Conservation (phyloP, 2,113 vertebrate genomes). For the Podarcis raffonei region DNA sequence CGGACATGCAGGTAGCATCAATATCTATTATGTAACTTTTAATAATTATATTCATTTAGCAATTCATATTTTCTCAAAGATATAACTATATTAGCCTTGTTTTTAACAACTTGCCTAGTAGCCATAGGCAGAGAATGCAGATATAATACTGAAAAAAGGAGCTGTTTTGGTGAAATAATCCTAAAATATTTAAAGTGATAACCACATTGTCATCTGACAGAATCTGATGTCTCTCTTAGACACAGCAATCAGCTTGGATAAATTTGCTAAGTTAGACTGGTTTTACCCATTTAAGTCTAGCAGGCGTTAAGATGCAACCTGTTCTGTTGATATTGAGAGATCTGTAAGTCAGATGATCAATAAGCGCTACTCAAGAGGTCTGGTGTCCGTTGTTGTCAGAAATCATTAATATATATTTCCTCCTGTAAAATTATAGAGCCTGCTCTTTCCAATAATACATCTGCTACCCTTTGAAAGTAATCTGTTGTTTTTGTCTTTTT, state of each 20-base stretch:
- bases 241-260: background rate
- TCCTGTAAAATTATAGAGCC: background rate
- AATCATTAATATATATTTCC: background rate
- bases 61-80: slow-evolving; percentile 14
- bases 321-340: background rate
- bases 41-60: background rate
- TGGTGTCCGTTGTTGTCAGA: background rate
- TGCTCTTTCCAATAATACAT: background rate
- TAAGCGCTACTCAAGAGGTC: background rate
- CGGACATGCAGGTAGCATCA: background rate
- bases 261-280: background rate
- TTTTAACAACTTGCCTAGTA: background rate
- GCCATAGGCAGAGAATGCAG: background rate
- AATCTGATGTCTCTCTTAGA: background rate
- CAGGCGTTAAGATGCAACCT: background rate
- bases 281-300: background rate
- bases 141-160: slow-evolving; percentile 17
- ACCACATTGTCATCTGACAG: slow-evolving; percentile 28
- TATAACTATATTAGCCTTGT: background rate
- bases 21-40: slow-evolving; percentile 2
- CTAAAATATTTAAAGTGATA: slow-evolving; percentile 1
- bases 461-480: background rate
- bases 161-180: background rate
- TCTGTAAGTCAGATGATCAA: background rate
- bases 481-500: background rate